These are phyloP conservation scores for Perca fluviatilis DNA, from an alignment of 2,113 vertebrate species.

Conservation along the genomic window DNA sequence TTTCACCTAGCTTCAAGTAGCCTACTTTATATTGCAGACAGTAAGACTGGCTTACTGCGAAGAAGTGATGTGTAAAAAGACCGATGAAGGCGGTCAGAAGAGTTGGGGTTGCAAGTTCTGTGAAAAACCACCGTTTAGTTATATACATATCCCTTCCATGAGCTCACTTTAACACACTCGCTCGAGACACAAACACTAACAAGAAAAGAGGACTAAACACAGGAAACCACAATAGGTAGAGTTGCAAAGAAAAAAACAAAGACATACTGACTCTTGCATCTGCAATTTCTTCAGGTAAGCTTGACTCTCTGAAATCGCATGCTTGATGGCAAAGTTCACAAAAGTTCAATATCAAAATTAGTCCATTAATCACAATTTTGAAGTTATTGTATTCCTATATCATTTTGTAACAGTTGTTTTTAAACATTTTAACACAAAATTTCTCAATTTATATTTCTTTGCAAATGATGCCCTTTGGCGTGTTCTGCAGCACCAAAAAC, in stretches of 20 bases:
- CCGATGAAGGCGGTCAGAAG: constrained; percentile 1
- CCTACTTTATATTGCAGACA: not conserved
- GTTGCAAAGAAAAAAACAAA: constrained; percentile 43
- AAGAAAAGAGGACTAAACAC: constrained; percentile 42
- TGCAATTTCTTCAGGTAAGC: constrained; percentile 2
- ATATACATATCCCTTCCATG: not conserved
- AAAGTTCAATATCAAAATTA: not conserved
- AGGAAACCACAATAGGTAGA: constrained; percentile 70
- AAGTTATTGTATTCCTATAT: no score
- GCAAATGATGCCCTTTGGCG: not conserved
- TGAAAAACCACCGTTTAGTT: constrained; percentile 57
- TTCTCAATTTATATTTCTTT: not conserved
- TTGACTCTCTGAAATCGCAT: not conserved
- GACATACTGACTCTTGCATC: constrained; percentile 43
- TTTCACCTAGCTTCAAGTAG: not conserved
- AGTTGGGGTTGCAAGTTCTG: constrained; percentile 38
- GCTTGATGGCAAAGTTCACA: not conserved
- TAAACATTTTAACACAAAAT: no score
- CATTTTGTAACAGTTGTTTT: not conserved
- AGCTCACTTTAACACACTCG: constrained; percentile 8
- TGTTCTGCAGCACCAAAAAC: not conserved
- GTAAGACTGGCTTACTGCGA: not conserved
- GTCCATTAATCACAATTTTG: no score
- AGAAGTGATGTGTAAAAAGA: not conserved
- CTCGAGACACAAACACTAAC: constrained; percentile 37